A percentile compares a stretch with the other conserved stretches of the same genome.
These are phyloP conservation scores for Theretra japonica DNA, from an alignment of 2,888 invertebrate genomes.

Conservation along the genomic window DNA sequence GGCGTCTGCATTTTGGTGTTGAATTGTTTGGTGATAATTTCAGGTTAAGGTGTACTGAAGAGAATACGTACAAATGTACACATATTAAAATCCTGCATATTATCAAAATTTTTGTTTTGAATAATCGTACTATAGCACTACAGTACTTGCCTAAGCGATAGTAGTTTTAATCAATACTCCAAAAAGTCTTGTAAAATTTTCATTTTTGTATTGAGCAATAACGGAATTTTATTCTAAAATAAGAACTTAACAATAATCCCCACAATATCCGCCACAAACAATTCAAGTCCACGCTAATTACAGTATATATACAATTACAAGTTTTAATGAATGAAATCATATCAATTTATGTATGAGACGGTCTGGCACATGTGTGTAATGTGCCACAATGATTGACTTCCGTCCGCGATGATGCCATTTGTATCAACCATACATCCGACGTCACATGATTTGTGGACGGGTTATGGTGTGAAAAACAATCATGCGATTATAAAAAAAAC, in stretches of 20 bases:
- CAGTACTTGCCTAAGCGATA: no score
- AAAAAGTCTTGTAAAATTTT: no score
- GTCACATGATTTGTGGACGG: constrained; percentile 36
- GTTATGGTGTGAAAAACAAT: constrained; percentile 25
- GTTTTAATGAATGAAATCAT: constrained; percentile 73
- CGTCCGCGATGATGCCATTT: constrained; percentile 45
- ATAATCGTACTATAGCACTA: no score
- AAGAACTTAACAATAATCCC: not conserved
- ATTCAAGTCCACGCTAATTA: constrained; percentile 37
- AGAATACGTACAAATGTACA: no score
- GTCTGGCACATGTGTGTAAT: constrained; percentile 55
- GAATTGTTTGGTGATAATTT: not conserved
- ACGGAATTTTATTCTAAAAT: no score
- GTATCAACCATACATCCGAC: constrained; percentile 38
- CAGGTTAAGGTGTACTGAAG: not conserved
- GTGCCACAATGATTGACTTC: constrained; percentile 52
- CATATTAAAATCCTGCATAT: no score
- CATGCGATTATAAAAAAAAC: not conserved
- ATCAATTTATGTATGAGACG: constrained; percentile 68
- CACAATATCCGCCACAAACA: constrained; percentile 2
- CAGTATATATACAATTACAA: constrained; percentile 34
- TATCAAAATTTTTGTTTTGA: no score
- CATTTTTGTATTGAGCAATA: no score
- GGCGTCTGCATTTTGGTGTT: not conserved
- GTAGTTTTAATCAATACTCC: no score